phyloP scores from a whole-genome alignment of 2,888 invertebrate genomes.

The Nephrotoma flavescens region DNA sequence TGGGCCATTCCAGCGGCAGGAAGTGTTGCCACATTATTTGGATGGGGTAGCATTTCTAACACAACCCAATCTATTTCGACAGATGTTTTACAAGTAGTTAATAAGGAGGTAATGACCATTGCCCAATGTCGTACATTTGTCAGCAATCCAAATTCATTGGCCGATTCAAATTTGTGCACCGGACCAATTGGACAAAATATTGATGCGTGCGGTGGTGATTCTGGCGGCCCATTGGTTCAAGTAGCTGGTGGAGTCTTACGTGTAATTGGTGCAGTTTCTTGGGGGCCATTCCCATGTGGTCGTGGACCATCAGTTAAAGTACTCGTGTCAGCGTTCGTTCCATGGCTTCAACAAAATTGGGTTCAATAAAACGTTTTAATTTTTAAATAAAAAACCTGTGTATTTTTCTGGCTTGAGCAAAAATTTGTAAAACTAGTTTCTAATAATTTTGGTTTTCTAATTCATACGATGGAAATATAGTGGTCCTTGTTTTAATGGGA shows the following conservation, averaged over 20 bases:
- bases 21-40: not conserved
- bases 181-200: not conserved
- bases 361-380: not conserved
- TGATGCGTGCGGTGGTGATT: not conserved
- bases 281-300: not conserved
- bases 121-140: not conserved
- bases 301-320: not conserved
- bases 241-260: not conserved
- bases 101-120: not conserved
- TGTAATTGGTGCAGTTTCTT: not conserved
- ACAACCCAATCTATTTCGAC: not conserved
- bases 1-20: not conserved
- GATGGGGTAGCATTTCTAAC: not conserved
- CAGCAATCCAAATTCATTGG: not conserved
- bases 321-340: not conserved
- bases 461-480: too few species aligned
- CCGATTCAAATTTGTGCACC: not conserved
- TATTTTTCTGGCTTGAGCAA: not conserved
- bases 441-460: too few species aligned
- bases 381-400: not conserved
- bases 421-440: not conserved
- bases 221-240: not conserved
- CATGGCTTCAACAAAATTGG: not conserved
- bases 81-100: not conserved
- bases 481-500: too few species aligned